These are phyloP conservation scores for Agrypnia vestita DNA, from an alignment of 1,140 invertebrate genomes.

Conservation along the genomic window DNA sequence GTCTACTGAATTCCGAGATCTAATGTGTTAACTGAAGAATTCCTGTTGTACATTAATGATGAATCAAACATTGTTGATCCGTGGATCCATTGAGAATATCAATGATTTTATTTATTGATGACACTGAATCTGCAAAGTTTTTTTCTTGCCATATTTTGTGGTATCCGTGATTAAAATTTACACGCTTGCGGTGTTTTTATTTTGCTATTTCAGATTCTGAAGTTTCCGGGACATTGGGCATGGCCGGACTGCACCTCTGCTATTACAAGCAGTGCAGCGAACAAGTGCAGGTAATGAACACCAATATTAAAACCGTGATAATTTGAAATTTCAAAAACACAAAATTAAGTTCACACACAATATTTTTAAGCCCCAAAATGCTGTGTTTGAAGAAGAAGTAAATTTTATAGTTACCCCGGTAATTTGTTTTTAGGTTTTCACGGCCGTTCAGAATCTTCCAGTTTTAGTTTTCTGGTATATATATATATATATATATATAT, in stretches of 20 bases:
- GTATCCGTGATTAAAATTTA: neutral
- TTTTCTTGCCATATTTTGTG: neutral
- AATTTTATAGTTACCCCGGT: too few relatives aligned
- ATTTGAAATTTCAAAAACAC: too few relatives aligned
- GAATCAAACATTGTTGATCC: neutral
- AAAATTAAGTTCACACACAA: too few relatives aligned
- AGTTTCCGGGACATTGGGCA: constrained; percentile 85
- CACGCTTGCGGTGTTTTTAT: neutral
- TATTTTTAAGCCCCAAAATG: too few relatives aligned
- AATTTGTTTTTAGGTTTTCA: too few relatives aligned
- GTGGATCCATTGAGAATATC: neutral
- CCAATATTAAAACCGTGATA: too few relatives aligned
- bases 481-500: too few relatives aligned
- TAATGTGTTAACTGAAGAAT: too few relatives aligned
- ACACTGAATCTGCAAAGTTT: neutral
- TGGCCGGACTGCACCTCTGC: constrained; percentile 89
- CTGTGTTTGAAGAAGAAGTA: too few relatives aligned
- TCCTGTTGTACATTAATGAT: neutral
- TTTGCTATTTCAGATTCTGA: constrained; percentile 72
- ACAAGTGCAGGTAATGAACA: constrained; percentile 82
- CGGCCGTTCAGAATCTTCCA: too few relatives aligned
- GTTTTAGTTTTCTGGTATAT: too few relatives aligned
- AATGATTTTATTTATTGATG: constrained; percentile 25
- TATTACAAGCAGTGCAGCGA: constrained; percentile 97
- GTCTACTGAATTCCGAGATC: too few relatives aligned